Conservation (phyloP, 2,888 invertebrate species). For the Agrotis ipsilon region DNA sequence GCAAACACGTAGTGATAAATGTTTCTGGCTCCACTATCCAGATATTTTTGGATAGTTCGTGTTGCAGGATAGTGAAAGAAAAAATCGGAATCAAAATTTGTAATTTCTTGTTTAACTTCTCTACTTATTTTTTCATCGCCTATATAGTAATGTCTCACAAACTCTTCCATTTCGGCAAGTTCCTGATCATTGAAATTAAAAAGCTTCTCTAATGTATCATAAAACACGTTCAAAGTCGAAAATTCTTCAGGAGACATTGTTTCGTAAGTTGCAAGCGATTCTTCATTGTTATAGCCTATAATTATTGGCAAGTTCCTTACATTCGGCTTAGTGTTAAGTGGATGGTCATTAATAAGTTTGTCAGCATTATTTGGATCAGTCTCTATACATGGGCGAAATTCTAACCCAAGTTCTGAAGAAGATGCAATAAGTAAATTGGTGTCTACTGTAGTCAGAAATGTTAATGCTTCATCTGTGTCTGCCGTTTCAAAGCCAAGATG, state of each 20-base stretch:
- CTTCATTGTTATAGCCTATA: constrained; percentile 70
- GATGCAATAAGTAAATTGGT: constrained; percentile 71
- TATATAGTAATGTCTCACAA: constrained; percentile 76
- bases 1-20: constrained; percentile 77
- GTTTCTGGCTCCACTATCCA: constrained; percentile 66
- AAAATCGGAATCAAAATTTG: constrained; percentile 74
- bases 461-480: constrained; percentile 70
- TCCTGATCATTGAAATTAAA: constrained; percentile 68
- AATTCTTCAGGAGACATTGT: constrained; percentile 52
- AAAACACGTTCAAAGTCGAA: constrained; percentile 53
- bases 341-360: constrained; percentile 69
- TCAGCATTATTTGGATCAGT: constrained; percentile 66
- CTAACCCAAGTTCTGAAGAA: constrained; percentile 58
- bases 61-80: constrained; percentile 68
- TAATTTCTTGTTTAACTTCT: constrained; percentile 63
- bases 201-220: constrained; percentile 42
- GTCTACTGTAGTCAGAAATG: constrained; percentile 70
- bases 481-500: constrained; percentile 70
- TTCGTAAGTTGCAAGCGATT: constrained; percentile 55
- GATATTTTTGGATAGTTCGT: constrained; percentile 70
- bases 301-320: constrained; percentile 67
- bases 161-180: constrained; percentile 63
- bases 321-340: constrained; percentile 64
- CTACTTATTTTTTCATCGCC: constrained; percentile 69
- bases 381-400: constrained; percentile 74